Evolutionary conservation across 2,797 vertebrate species (phyloP).

Genomic region (Coluber constrictor): DNA sequence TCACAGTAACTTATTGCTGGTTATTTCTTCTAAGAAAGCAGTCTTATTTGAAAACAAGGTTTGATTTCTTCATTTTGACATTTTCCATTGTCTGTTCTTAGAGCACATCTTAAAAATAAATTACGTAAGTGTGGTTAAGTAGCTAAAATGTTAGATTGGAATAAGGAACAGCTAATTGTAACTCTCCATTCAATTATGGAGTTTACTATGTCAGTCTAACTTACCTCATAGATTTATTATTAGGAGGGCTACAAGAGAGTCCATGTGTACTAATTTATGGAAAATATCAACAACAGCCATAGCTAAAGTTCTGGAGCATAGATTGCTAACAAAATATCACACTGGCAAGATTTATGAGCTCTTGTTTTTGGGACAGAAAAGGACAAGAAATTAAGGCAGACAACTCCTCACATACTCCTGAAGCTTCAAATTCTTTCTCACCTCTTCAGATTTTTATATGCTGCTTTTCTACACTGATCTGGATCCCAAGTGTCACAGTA

Average conservation of each 20-base stretch:
- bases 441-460: not conserved
- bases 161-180: not conserved
- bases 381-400: not conserved
- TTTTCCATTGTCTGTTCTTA: not conserved
- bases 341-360: not conserved
- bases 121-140: not conserved
- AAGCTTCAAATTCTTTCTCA: not conserved
- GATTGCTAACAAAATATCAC: not conserved
- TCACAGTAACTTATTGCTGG: slow-evolving; percentile 41
- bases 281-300: not conserved
- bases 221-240: not conserved
- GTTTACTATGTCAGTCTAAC: not conserved
- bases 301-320: not conserved
- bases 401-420: not conserved
- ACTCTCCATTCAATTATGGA: not conserved
- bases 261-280: not conserved
- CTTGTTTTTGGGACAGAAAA: not conserved
- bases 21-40: slow-evolving; percentile 51
- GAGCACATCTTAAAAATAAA: not conserved
- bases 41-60: slow-evolving; percentile 43
- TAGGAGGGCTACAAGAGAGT: not conserved
- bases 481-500: not conserved
- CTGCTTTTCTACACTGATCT: not conserved
- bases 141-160: not conserved
- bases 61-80: not conserved